Conservation (phyloP, 2,888 invertebrate species). For the Cylindroiulus punctatus region DNA sequence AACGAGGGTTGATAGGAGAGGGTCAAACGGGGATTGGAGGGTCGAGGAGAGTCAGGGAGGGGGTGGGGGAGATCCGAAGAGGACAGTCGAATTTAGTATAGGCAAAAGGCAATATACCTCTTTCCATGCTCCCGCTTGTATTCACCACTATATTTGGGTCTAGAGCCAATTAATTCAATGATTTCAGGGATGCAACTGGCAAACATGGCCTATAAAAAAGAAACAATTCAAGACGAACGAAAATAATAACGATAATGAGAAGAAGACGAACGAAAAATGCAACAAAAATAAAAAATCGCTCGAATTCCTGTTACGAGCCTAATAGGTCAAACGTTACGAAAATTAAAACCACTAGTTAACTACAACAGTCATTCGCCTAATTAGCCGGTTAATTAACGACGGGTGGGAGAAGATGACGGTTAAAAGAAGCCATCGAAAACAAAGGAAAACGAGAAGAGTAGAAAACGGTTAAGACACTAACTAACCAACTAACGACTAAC, state of each 20-base stretch:
- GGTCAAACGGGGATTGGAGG: not conserved
- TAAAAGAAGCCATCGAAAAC: not conserved
- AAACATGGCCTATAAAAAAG: slow-evolving; percentile 69
- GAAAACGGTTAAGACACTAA: not conserved
- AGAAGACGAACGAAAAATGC: too few relatives aligned
- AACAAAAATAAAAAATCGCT: too few relatives aligned
- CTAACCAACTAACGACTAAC: not conserved
- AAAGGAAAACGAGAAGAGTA: not conserved
- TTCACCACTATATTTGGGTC: slow-evolving; percentile 70
- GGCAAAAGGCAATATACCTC: slow-evolving; percentile 58
- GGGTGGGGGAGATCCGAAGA: not conserved
- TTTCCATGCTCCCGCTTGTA: slow-evolving; percentile 68
- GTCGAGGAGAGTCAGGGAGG: not conserved
- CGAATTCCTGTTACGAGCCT: too few relatives aligned
- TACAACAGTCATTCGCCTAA: slow-evolving; percentile 31
- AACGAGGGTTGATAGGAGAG: not conserved
- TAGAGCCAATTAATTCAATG: slow-evolving; percentile 69
- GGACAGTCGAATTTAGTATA: slow-evolving; percentile 53
- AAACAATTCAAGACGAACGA: slow-evolving; percentile 57
- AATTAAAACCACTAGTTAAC: not conserved
- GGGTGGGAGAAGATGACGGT: too few relatives aligned
- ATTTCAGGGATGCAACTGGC: slow-evolving; percentile 71
- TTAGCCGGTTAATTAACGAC: not conserved
- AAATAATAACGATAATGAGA: slow-evolving; percentile 52
- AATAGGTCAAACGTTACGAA: too few relatives aligned